Evolutionary conservation across 2,888 invertebrate species (phyloP), one percentile per base, ranked within the genome.

Genomic region (Salpingus planirostris): DNA sequence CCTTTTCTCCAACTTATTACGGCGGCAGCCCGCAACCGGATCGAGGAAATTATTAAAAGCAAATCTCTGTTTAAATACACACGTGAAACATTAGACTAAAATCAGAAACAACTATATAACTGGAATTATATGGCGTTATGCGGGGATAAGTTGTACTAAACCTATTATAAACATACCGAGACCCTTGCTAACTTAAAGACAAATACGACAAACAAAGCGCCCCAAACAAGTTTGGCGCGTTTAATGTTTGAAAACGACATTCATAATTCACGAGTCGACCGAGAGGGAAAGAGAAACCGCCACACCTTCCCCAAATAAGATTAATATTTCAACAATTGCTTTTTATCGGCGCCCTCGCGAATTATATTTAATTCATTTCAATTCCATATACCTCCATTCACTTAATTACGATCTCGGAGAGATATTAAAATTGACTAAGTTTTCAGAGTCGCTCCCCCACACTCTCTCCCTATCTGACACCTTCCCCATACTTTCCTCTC

Each of bases 101-200:
- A 54, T 50, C 49, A 46, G 39, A 45, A 50, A 49, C 49, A 50
- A 52, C 49, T 46, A 53, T 52, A 47, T 38, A 51, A 51, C 47
- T 45, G 43, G 45, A 46, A 51, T 51, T 51, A 51, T n/a, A n/a
- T 37, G 42, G 39, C 13, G 33, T 33, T 28, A 30, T 29, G 27
- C 26, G 23, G 38, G 41, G 31, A 44, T 43, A 47, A 46, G 44
- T 49, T 45, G 46, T 42, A 42, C 44, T 47, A 52, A 54, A 54
- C 48, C 49, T 49, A 53, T 50, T 54, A 52, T 46, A 49, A 53
- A 54, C 52, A 57, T n/a, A n/a, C 15, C 15, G 24, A 24, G 28
- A 41, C 45, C 50, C 50, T 47, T 36, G 29, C 38, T 38, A 51
- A 50, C 47, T 54, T 50, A 27, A 49, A 48, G 46, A 47, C 46